phyloP scores from a whole-genome alignment of 2,888 invertebrate genomes.

The Morinoia aosen region DNA sequence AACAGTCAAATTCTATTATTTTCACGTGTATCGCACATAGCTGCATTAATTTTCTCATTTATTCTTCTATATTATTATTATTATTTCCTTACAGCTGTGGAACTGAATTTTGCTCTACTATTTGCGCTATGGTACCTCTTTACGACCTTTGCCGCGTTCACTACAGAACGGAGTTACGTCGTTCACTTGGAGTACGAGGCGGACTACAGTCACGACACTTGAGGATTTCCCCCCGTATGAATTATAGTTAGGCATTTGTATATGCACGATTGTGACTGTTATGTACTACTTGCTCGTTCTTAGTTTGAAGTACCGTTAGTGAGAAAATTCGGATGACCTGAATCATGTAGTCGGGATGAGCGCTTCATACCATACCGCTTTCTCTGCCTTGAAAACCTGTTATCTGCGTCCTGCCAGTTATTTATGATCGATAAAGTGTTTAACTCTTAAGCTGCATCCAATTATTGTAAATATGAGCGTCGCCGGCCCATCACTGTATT shows the following conservation, averaged over 20 bases:
- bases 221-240: background rate
- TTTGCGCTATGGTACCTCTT: background rate
- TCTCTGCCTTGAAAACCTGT: slow-evolving; percentile 41
- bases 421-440: slow-evolving; percentile 7
- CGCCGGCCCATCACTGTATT: background rate
- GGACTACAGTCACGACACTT: background rate
- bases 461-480: slow-evolving; percentile 26
- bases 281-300: background rate
- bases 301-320: background rate
- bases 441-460: slow-evolving; percentile 4
- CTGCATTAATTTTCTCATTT: background rate
- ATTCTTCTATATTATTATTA: background rate
- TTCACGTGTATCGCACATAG: background rate
- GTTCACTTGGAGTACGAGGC: too few species aligned
- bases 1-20: background rate
- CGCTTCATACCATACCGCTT: slow-evolving; percentile 23
- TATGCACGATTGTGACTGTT: background rate
- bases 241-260: background rate
- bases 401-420: slow-evolving; percentile 51
- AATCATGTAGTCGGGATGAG: background rate
- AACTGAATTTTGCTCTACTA: background rate
- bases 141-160: background rate
- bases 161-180: background rate
- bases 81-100: background rate
- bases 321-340: background rate